Conservation (phyloP, 2,113 vertebrate species). For the Melospiza georgiana region DNA sequence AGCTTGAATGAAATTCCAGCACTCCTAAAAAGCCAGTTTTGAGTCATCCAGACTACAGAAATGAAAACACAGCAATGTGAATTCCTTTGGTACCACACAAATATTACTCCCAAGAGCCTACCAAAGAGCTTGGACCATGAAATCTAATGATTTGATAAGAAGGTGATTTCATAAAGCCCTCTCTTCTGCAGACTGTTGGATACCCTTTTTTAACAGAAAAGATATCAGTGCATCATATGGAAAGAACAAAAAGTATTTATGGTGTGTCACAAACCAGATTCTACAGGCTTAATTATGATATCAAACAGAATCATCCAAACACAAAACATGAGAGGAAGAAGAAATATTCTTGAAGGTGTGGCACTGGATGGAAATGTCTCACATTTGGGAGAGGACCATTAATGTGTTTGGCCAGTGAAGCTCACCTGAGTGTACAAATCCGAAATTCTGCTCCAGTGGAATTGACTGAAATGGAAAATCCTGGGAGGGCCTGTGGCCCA, state of each 20-base stretch:
- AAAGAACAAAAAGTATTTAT: neutral
- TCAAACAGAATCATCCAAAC: neutral
- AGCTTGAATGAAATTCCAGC: neutral
- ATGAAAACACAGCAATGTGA: neutral
- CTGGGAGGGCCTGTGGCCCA: neutral
- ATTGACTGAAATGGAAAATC: neutral
- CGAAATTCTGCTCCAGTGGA: neutral
- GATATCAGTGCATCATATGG: rapidly evolving
- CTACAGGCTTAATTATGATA: neutral
- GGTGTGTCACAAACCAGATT: neutral
- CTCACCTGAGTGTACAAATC: neutral
- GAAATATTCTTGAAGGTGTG: neutral
- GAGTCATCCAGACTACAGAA: neutral
- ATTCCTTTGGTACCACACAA: neutral
- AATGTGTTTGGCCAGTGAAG: neutral
- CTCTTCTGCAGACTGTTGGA: neutral
- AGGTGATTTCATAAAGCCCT: neutral
- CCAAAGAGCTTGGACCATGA: neutral
- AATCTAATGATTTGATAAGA: neutral
- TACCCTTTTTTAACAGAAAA: neutral
- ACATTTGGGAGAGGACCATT: neutral
- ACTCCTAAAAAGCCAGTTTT: neutral
- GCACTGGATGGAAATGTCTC: neutral
- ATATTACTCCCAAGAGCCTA: neutral
- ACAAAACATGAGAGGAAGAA: neutral